phyloP scores from a whole-genome alignment of 2,888 invertebrate genomes.

The Stenurella melanura region DNA sequence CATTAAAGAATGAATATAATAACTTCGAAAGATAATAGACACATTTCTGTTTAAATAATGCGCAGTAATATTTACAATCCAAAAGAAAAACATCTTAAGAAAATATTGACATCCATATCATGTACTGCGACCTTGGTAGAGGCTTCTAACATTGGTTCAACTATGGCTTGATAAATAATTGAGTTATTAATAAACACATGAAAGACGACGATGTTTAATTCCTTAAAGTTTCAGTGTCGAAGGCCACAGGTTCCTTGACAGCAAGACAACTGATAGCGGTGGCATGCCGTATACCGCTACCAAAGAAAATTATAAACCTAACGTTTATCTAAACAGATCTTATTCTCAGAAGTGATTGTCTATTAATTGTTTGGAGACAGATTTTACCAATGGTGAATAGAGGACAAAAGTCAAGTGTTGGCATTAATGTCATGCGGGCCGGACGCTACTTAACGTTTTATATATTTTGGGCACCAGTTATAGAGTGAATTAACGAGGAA shows the following conservation, averaged over 20 bases:
- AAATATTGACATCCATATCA: slow-evolving; percentile 30
- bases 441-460: too few relatives aligned
- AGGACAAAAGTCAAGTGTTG: too few relatives aligned
- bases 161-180: slow-evolving; percentile 21
- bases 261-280: background rate
- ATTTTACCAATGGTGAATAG: too few relatives aligned
- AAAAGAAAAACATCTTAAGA: slow-evolving; percentile 19
- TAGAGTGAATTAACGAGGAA: too few relatives aligned
- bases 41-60: slow-evolving; percentile 24
- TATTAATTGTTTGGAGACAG: too few relatives aligned
- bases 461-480: too few relatives aligned
- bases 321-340: too few relatives aligned
- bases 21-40: slow-evolving; percentile 8
- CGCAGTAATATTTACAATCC: slow-evolving; percentile 16
- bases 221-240: slow-evolving; percentile 28
- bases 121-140: slow-evolving; percentile 20
- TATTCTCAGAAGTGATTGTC: too few relatives aligned
- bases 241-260: slow-evolving; percentile 34
- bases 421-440: too few relatives aligned
- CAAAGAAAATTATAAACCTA: background rate
- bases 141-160: slow-evolving; percentile 20
- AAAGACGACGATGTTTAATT: slow-evolving; percentile 20
- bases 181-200: slow-evolving; percentile 25
- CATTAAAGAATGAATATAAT: background rate
- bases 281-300: background rate